Conservation (phyloP, 2,113 vertebrate genomes). For the Oceanites oceanicus region DNA sequence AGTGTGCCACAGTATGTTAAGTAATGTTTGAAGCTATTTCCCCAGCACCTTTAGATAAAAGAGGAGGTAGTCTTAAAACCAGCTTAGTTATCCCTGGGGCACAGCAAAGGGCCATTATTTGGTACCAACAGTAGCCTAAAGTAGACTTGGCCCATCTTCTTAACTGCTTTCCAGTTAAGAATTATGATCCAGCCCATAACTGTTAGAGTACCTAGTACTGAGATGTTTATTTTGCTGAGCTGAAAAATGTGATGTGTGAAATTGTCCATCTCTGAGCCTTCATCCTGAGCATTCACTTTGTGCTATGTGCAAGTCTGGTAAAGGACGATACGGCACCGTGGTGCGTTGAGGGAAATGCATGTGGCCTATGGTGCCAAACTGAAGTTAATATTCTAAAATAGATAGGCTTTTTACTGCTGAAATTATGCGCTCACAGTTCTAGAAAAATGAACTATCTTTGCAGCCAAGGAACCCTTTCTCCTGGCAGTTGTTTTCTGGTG, state of each 20-base stretch:
- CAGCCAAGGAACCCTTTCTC: background rate
- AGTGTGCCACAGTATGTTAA: background rate
- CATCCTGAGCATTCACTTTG: background rate
- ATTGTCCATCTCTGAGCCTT: background rate
- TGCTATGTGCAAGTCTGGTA: background rate
- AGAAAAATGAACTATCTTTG: background rate
- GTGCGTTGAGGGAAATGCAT: background rate
- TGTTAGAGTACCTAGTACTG: background rate
- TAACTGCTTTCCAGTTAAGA: background rate
- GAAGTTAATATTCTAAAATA: background rate
- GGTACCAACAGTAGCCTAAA: background rate
- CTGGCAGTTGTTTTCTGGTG: background rate
- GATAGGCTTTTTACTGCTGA: background rate
- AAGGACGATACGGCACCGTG: accelerated
- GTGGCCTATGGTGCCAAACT: background rate
- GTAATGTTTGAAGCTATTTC: background rate
- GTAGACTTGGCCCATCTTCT: background rate
- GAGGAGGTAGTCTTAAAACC: background rate
- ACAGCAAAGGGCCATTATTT: background rate
- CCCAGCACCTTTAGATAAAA: background rate
- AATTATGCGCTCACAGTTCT: background rate
- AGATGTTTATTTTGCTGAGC: background rate
- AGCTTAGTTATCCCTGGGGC: background rate
- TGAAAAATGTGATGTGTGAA: background rate
- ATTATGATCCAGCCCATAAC: background rate